Evolutionary conservation across 2,888 invertebrate genomes (phyloP).

Genomic region (Molorchus minor): DNA sequence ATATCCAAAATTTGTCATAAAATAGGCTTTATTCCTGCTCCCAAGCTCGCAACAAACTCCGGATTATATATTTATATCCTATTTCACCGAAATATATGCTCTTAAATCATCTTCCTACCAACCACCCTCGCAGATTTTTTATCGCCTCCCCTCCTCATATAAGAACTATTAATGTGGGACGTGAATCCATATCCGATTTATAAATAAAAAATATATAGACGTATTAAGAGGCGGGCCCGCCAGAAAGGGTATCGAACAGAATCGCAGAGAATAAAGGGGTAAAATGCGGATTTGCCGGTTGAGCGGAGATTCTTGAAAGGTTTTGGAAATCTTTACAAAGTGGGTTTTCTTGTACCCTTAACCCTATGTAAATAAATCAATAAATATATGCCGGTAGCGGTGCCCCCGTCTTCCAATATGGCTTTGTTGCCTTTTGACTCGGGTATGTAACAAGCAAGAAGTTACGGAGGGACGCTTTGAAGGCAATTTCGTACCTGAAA

Average conservation of each 20-base stretch:
- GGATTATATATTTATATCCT: conserved; percentile 1
- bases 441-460: not conserved
- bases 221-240: conserved; percentile 27
- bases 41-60: not conserved
- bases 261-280: conserved; percentile 30
- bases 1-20: too few relatives aligned
- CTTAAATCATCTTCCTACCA: not conserved
- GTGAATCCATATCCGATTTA: conserved; percentile 23
- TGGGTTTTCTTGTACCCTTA: conserved; percentile 46
- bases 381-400: conserved; percentile 26
- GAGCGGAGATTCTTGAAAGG: conserved; percentile 43
- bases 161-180: conserved; percentile 25
- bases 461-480: conserved; percentile 7
- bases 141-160: conserved; percentile 1
- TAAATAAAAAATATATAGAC: conserved; percentile 28
- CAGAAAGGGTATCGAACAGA: conserved; percentile 5
- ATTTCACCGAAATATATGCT: not conserved
- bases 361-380: conserved; percentile 41
- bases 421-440: not conserved
- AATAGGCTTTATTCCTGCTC: not conserved
- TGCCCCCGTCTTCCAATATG: not conserved
- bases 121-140: not conserved
- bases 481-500: not conserved
- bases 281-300: conserved; percentile 40
- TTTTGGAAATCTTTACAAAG: conserved; percentile 46